phyloP scores from a whole-genome alignment of 2,888 invertebrate species.

The Acronicta aceris region DNA sequence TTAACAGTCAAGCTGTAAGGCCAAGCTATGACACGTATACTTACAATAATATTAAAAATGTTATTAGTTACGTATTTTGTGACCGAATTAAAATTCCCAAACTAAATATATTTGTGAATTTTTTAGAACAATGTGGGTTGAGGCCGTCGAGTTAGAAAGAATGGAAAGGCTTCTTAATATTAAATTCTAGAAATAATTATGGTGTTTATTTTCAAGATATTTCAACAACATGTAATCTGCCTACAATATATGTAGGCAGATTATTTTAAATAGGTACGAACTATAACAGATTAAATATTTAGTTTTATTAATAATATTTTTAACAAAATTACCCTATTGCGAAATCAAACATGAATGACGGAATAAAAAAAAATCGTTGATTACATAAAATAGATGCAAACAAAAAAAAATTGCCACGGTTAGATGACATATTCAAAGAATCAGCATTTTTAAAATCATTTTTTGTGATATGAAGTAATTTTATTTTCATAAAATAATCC shows the following conservation, averaged over 20 bases:
- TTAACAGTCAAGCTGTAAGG: slow-evolving; percentile 48
- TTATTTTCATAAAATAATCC: neutral
- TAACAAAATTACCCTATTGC: too few relatives aligned
- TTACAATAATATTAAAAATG: slow-evolving; percentile 60
- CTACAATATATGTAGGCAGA: neutral
- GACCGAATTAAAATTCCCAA: slow-evolving; percentile 70
- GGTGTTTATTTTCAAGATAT: neutral
- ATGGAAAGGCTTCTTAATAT: slow-evolving; percentile 19
- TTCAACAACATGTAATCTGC: neutral
- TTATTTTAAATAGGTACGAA: too few relatives aligned
- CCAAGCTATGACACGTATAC: slow-evolving; percentile 64
- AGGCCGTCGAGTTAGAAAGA: slow-evolving; percentile 10
- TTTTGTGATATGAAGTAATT: too few relatives aligned
- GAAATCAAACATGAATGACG: too few relatives aligned
- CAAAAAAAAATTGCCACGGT: too few relatives aligned
- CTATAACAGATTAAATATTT: too few relatives aligned
- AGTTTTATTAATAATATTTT: too few relatives aligned
- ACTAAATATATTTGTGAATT: slow-evolving; percentile 48
- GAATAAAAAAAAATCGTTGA: too few relatives aligned
- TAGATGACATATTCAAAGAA: too few relatives aligned
- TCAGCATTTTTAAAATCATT: too few relatives aligned
- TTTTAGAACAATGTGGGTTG: slow-evolving; percentile 20
- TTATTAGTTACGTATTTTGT: slow-evolving; percentile 44
- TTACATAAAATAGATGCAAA: too few relatives aligned
- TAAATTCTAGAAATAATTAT: neutral